Conservation (phyloP, 2,888 invertebrate genomes). For the Xestia c-nigrum region DNA sequence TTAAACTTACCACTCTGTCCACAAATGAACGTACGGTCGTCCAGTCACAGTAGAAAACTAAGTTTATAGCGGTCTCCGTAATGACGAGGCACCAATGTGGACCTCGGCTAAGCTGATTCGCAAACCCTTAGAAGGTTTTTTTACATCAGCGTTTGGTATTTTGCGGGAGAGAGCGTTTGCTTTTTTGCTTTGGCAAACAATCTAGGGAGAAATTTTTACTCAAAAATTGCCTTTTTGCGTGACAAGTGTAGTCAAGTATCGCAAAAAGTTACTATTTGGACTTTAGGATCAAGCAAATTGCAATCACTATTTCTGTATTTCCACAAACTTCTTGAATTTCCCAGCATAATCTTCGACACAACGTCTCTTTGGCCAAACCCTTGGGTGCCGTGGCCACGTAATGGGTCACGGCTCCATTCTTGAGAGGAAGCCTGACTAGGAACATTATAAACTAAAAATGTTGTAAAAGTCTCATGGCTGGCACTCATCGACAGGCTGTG, state of each 20-base stretch:
- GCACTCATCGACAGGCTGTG: background rate
- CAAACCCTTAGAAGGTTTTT: constrained; percentile 42
- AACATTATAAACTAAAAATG: background rate
- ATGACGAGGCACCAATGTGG: constrained; percentile 28
- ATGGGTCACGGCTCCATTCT: no score
- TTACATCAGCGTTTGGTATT: constrained; percentile 13
- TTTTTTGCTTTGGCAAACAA: background rate
- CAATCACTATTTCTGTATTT: background rate
- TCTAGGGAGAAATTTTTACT: background rate
- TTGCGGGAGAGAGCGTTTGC: background rate
- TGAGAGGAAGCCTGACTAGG: background rate
- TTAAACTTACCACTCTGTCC: constrained; percentile 29
- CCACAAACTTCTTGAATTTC: background rate
- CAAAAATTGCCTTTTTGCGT: background rate
- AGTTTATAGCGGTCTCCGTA: constrained; percentile 41
- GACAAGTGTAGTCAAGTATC: background rate
- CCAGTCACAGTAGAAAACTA: constrained; percentile 8
- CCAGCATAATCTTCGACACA: background rate
- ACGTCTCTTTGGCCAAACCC: background rate
- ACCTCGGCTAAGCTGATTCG: constrained; percentile 42
- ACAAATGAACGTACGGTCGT: constrained; percentile 9
- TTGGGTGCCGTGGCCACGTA: background rate
- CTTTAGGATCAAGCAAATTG: background rate
- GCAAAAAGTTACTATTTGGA: background rate
- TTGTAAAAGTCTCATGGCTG: background rate